Evolutionary conservation across 35 echinoderm and acorn worm genomes (phyloP), one percentile per base, ranked within the genome.

Genomic region (Anneissia japonica): DNA sequence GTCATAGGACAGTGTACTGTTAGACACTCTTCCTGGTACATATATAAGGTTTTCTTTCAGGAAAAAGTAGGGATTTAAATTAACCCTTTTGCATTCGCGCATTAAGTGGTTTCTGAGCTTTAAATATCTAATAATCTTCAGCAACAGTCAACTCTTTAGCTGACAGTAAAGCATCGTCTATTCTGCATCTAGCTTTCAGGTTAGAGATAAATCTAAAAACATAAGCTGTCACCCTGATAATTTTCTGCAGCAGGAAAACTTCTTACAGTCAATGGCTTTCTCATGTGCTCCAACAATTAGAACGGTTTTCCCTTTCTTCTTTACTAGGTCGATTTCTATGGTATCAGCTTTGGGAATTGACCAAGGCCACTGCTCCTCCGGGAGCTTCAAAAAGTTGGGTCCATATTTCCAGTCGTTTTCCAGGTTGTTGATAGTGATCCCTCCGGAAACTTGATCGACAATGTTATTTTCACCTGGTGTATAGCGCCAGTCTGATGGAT

Each of bases 391-490:
- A 72, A 91, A 91, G 1, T 41, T 81, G 32, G 93, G 88, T 2
- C 88, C 93, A 81, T 87, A 0, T 46, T 91, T 84, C 93, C 89
- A 88, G 36, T 35, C 11, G 3, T 81, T 32, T 34, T 55, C 23
- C 46, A 94, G 46, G 26, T 88, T 30, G 11, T 79, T 83, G 0
- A 84, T 84, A 7, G 13, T 23, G 77, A 90, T 78, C 12, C 93
- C 93, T 46, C 85, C 35, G 36, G 93, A 95, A 21, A 91, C 41
- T 0, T 95, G 35, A 41, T 95, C 86, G 16, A 89, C 93, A 51
- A 84, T 30, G 41, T 94, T 94, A 14, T 56, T 21, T 35, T 83
- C 79, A 73, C 88, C 88, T 72, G 88, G 88, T 79, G 88, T 46
- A 41, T 94, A 81, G 4, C 56, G 74, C 88, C 89, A 91, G 7